A percentile compares a stretch with the other conserved stretches of the same genome.
phyloP scores from a whole-genome alignment of 2,888 invertebrate species.

The Electrophaes corylata region DNA sequence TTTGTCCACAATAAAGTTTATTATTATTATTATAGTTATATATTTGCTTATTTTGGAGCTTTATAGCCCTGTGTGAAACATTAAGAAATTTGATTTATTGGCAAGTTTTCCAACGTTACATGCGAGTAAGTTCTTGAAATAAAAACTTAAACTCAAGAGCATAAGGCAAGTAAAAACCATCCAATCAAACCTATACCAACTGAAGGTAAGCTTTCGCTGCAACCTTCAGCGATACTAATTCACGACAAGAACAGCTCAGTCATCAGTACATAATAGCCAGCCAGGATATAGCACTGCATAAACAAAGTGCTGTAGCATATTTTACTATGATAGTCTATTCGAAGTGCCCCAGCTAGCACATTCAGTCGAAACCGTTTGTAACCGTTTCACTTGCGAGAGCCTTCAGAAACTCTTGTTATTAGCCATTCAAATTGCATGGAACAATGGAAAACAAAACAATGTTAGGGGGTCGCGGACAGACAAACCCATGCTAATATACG shows the following conservation, averaged over 20 bases:
- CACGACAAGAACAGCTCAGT: background rate
- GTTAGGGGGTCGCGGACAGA: conserved; percentile 68
- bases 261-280: background rate
- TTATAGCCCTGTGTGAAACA: no score
- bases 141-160: no score
- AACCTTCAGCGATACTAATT: no score
- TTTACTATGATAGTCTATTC: background rate
- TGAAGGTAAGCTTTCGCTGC: no score
- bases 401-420: conserved; percentile 63
- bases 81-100: no score
- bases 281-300: background rate
- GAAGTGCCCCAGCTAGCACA: background rate
- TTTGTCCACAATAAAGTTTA: no score
- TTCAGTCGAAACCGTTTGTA: conserved; percentile 58
- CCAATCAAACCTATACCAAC: no score
- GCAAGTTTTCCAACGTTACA: no score
- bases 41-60: no score
- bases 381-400: conserved; percentile 74
- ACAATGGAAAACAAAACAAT: conserved; percentile 61
- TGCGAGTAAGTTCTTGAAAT: no score
- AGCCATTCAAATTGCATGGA: conserved; percentile 70
- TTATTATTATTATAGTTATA: no score
- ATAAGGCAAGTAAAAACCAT: no score
- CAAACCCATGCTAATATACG: conserved; percentile 64
- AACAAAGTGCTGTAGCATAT: background rate